Evolutionary conservation across 1,140 invertebrate genomes (phyloP).

Genomic region (Brachionus rubens): DNA sequence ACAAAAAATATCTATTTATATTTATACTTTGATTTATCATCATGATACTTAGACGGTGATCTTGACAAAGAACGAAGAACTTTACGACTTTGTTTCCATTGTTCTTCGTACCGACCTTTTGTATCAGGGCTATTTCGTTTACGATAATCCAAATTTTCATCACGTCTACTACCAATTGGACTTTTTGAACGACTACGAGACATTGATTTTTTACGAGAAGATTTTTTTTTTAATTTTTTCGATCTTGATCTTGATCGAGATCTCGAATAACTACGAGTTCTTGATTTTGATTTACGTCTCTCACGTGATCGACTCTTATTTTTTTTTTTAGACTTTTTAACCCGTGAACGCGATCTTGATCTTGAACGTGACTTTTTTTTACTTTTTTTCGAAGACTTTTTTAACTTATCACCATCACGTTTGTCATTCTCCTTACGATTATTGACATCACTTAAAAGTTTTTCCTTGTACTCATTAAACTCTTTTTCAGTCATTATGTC

Average conservation of each 20-base stretch:
- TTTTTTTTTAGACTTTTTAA: constrained; percentile 11
- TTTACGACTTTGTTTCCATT: not conserved
- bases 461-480: constrained; percentile 23
- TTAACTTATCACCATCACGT: not conserved
- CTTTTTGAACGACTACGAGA: not conserved
- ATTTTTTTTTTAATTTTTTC: constrained; percentile 11
- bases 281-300: not conserved
- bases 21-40: not conserved
- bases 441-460: constrained; percentile 15
- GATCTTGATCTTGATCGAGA: not conserved
- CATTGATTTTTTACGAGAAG: not conserved
- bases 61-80: not conserved
- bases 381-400: not conserved
- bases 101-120: not conserved
- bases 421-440: not conserved
- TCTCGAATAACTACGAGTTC: not conserved
- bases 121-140: not conserved
- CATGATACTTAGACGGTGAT: not conserved
- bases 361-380: not conserved
- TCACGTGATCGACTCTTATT: constrained; percentile 11
- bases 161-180: not conserved
- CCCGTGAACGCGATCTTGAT: not conserved
- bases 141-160: not conserved
- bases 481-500: constrained; percentile 33
- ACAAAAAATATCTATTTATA: not conserved